These are phyloP conservation scores for Rhynchopsitta pachyrhyncha DNA, from an alignment of 2,113 vertebrate species.

Conservation along the genomic window DNA sequence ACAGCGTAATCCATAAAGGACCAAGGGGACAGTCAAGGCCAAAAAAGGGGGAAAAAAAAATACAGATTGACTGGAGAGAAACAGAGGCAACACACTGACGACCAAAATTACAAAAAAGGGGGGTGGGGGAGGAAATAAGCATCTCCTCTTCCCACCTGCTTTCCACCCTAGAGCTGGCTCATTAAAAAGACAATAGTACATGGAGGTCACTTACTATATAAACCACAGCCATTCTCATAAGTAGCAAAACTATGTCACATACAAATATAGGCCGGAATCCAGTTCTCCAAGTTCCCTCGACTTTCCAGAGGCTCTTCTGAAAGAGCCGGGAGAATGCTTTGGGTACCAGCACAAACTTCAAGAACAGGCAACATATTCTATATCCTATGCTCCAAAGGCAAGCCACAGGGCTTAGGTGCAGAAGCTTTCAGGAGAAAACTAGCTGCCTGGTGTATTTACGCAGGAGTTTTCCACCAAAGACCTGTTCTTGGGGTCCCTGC, in stretches of 20 bases:
- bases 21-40: constrained; percentile 35
- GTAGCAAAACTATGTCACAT: constrained; percentile 9
- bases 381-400: neutral
- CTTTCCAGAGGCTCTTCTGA: constrained; percentile 17
- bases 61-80: neutral
- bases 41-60: neutral
- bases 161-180: neutral
- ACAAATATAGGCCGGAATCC: constrained; percentile 34
- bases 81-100: neutral
- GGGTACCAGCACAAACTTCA: neutral
- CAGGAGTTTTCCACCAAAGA: neutral
- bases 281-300: constrained; percentile 34
- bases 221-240: neutral
- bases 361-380: neutral
- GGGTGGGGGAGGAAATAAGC: neutral
- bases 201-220: constrained; percentile 32
- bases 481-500: neutral
- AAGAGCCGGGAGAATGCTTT: neutral
- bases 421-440: neutral
- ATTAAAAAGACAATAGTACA: neutral
- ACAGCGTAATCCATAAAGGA: constrained; percentile 19
- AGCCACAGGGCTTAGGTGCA: neutral
- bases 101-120: neutral
- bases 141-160: neutral
- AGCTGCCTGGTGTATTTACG: neutral